Percentiles rank a stretch among this genome's conserved stretches.
phyloP scores from a whole-genome alignment of 2,888 invertebrate species.

The Nysson spinosus region DNA sequence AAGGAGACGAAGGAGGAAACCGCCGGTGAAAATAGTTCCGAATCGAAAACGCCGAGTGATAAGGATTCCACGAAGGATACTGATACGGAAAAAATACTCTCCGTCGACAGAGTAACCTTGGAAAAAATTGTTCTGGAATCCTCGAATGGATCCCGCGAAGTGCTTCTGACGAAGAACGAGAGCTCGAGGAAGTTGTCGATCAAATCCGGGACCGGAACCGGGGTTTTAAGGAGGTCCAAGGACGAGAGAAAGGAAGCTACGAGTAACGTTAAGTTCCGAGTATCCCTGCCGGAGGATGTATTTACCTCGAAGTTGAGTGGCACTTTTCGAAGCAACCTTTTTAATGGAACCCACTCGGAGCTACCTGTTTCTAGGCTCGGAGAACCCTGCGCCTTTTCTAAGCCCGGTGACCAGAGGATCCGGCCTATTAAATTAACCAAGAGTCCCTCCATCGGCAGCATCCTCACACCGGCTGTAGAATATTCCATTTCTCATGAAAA shows the following conservation, averaged over 20 bases:
- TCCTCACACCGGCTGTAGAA: background rate
- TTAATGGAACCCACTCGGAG: conserved; percentile 15
- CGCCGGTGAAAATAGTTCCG: conserved; percentile 6
- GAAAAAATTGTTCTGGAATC: conserved; percentile 64
- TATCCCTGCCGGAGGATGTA: conserved; percentile 14
- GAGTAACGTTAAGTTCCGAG: background rate
- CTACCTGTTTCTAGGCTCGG: conserved; percentile 29
- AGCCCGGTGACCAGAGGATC: conserved; percentile 39
- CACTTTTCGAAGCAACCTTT: background rate
- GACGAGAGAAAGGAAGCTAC: conserved; percentile 4
- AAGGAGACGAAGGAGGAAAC: conserved; percentile 6
- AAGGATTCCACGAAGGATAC: background rate
- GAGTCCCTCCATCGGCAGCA: conserved; percentile 55
- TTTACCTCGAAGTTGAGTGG: background rate
- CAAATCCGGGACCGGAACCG: conserved; percentile 12
- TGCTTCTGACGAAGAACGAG: conserved; percentile 61
- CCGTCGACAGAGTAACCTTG: conserved; percentile 64
- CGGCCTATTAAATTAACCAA: conserved; percentile 58
- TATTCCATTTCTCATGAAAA: conserved; percentile 1
- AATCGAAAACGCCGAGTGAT: background rate
- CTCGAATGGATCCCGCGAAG: conserved; percentile 54
- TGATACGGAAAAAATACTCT: conserved; percentile 52
- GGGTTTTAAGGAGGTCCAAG: background rate
- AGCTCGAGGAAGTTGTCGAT: conserved; percentile 50
- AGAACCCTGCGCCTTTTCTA: background rate